Conservation (phyloP, 1,140 invertebrate species). For the Zaprionus nigranus region DNA sequence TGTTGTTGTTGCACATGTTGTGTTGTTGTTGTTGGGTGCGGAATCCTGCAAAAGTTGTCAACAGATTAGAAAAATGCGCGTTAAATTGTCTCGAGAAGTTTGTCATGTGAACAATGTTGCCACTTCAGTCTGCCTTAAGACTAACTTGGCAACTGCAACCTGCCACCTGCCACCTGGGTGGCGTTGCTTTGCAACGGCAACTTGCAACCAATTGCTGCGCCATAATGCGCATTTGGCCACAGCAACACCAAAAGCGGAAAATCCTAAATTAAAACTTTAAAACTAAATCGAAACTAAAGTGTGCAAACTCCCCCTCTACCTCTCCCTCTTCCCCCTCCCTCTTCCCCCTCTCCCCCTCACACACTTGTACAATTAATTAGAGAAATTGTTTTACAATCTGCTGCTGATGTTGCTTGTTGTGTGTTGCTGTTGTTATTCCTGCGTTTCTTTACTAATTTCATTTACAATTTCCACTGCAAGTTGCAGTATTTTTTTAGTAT, state of each 20-base stretch:
- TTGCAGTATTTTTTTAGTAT: slow-evolving; percentile 3
- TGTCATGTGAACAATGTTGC: slow-evolving; percentile 74
- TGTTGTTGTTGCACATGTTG: slow-evolving; percentile 39
- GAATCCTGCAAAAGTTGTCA: slow-evolving; percentile 80
- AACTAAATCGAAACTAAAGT: slow-evolving; percentile 29
- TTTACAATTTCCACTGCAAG: slow-evolving; percentile 6
- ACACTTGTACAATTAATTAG: slow-evolving; percentile 75
- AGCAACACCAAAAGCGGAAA: slow-evolving; percentile 71
- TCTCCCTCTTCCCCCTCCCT: neutral
- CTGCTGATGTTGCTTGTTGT: no score
- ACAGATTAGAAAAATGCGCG: slow-evolving; percentile 62
- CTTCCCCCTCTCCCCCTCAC: no score
- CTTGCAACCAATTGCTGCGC: slow-evolving; percentile 14
- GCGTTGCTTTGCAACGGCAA: slow-evolving; percentile 19
- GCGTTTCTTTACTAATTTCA: slow-evolving; percentile 26
- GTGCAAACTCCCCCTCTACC: neutral
- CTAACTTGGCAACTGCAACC: neutral
- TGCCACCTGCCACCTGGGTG: slow-evolving; percentile 33
- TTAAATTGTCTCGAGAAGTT: slow-evolving; percentile 64
- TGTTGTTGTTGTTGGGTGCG: slow-evolving; percentile 57
- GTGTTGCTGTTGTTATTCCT: slow-evolving; percentile 21
- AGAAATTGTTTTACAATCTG: slow-evolving; percentile 69
- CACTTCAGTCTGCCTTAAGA: slow-evolving; percentile 26
- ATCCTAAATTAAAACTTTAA: slow-evolving; percentile 23
- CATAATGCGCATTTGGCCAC: slow-evolving; percentile 27